phyloP scores from a whole-genome alignment of 2,113 vertebrate genomes.

The Pelusios castaneus region DNA sequence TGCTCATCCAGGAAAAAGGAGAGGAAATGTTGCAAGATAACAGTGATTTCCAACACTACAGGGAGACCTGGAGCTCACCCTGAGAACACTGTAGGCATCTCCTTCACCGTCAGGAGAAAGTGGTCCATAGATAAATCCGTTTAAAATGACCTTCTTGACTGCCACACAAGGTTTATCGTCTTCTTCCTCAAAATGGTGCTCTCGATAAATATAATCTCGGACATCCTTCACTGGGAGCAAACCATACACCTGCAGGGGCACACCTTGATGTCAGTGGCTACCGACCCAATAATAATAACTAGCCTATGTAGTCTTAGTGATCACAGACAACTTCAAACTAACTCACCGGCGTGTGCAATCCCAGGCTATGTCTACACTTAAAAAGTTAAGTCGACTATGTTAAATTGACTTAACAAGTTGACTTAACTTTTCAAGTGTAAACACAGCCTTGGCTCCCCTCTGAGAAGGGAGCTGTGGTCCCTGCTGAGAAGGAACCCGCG shows the following conservation, averaged over 20 bases:
- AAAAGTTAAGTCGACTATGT: no score
- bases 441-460: no score
- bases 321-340: not conserved
- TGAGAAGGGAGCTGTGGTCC: no score
- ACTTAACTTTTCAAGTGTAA: no score
- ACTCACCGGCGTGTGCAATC: not conserved
- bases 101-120: slow-evolving; percentile 34
- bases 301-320: fast-evolving
- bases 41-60: not conserved
- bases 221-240: slow-evolving; percentile 71
- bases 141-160: slow-evolving; percentile 5
- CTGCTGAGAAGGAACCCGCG: no score
- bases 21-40: not conserved
- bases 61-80: slow-evolving; percentile 49
- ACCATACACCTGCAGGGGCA: slow-evolving; percentile 65
- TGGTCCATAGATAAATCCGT: slow-evolving; percentile 64
- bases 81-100: slow-evolving; percentile 69
- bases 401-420: no score
- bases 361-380: no score
- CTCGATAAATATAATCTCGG: slow-evolving; percentile 34
- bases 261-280: not conserved
- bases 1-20: not conserved
- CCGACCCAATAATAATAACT: not conserved
- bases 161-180: slow-evolving; percentile 18
- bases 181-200: slow-evolving; percentile 34